phyloP scores from a whole-genome alignment of 1,140 invertebrate species.

The Drosophila setifemur region DNA sequence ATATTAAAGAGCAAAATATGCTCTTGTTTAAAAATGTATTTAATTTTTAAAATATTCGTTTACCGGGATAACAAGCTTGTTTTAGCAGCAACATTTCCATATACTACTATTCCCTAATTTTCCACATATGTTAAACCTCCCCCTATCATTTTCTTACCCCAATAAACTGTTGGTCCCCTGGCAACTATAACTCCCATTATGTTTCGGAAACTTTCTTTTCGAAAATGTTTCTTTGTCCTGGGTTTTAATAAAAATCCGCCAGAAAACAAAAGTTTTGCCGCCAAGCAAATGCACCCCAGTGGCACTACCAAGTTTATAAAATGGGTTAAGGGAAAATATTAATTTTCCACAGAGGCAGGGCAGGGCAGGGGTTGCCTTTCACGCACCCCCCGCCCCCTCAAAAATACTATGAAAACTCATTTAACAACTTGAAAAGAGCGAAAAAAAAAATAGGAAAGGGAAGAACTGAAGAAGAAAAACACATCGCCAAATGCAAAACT shows the following conservation, averaged over 20 bases:
- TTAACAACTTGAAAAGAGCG: conserved; percentile 60
- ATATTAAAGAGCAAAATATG: no score
- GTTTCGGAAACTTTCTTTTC: conserved; percentile 25
- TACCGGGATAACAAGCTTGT: no score
- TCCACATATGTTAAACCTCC: not conserved
- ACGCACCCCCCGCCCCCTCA: not conserved
- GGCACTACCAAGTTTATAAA: conserved; percentile 45
- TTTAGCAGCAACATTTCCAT: no score
- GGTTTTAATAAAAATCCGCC: conserved; percentile 46
- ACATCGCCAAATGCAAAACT: conserved; percentile 74
- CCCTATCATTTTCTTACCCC: not conserved
- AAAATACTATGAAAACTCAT: conserved; percentile 78
- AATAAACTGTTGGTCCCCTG: not conserved
- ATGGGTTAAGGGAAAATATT: conserved; percentile 35
- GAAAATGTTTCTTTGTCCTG: conserved; percentile 25
- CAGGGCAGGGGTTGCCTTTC: conserved; percentile 26
- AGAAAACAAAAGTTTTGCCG: conserved; percentile 32
- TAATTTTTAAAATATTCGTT: no score
- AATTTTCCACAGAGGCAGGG: conserved; percentile 36
- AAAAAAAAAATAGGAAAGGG: conserved; percentile 15
- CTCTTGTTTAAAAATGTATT: no score
- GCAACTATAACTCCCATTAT: conserved; percentile 1
- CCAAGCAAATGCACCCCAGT: conserved; percentile 48
- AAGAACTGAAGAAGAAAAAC: conserved; percentile 67
- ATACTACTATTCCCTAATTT: not conserved